These are phyloP conservation scores for Erynnis tages DNA, from an alignment of 2,888 invertebrate genomes.

Conservation along the genomic window DNA sequence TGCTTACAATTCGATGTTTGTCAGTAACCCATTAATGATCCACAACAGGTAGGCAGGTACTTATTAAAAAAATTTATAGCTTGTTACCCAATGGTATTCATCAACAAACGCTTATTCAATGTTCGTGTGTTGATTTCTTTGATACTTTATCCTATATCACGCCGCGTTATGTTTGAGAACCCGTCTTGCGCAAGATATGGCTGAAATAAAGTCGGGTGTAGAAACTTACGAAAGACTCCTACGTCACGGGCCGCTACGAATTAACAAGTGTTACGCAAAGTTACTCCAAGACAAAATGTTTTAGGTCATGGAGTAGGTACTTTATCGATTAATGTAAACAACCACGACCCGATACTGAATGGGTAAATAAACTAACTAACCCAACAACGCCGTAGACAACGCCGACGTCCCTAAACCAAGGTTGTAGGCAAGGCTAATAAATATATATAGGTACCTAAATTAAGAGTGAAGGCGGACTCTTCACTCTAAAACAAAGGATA, in stretches of 20 bases:
- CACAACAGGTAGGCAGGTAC: too few species aligned
- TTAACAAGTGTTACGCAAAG: slow-evolving; percentile 60
- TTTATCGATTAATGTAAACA: slow-evolving; percentile 7
- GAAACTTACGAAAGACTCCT: slow-evolving; percentile 49
- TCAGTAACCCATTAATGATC: too few species aligned
- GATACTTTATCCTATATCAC: slow-evolving; percentile 5
- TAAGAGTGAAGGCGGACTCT: background rate
- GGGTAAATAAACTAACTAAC: slow-evolving; percentile 6
- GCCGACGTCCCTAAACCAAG: slow-evolving; percentile 1
- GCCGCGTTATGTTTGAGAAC: slow-evolving; percentile 11
- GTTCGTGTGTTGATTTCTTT: slow-evolving; percentile 7
- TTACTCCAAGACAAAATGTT: slow-evolving; percentile 31
- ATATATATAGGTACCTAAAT: background rate
- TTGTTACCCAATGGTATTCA: too few species aligned
- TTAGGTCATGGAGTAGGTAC: slow-evolving; percentile 24
- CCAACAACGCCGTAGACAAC: background rate
- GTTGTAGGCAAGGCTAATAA: too few species aligned
- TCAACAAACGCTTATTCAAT: too few species aligned
- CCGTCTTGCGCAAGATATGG: slow-evolving; percentile 60
- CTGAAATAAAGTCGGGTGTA: slow-evolving; percentile 60
- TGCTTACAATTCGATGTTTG: too few species aligned
- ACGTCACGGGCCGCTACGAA: slow-evolving; percentile 50
- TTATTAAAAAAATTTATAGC: too few species aligned
- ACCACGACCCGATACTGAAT: background rate
- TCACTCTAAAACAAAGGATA: too few species aligned